These are phyloP conservation scores for Bufotes viridis DNA, from an alignment of 2,797 vertebrate species.

Conservation along the genomic window DNA sequence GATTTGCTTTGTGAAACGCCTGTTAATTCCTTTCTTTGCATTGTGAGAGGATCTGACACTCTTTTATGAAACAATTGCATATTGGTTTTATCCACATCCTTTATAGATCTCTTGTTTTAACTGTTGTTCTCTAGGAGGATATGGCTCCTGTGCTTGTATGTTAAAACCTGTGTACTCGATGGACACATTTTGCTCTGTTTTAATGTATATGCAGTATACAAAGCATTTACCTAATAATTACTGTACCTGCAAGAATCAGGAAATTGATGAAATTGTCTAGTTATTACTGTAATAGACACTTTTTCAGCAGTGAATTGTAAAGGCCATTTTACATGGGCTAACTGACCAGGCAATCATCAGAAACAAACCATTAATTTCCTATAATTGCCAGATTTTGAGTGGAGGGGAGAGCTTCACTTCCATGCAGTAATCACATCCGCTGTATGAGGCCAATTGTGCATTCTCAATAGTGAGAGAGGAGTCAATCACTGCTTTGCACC, in stretches of 20 bases:
- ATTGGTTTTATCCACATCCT: conserved; percentile 17
- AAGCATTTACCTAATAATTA: conserved; percentile 6
- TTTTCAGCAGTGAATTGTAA: background rate
- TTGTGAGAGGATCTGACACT: background rate
- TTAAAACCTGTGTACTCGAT: background rate
- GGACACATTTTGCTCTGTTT: conserved; percentile 8
- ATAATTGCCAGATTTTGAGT: too few species aligned
- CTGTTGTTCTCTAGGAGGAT: background rate
- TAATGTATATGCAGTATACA: conserved; percentile 2
- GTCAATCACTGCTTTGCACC: too few species aligned
- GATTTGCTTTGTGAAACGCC: conserved; percentile 41
- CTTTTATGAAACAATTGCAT: background rate
- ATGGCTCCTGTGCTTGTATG: background rate
- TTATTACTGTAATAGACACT: background rate
- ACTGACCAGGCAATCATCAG: too few species aligned
- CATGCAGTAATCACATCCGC: too few species aligned
- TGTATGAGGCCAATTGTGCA: too few species aligned
- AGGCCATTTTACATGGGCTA: too few species aligned
- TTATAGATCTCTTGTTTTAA: background rate
- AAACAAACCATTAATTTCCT: too few species aligned
- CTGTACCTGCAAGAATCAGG: background rate
- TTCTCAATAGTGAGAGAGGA: too few species aligned
- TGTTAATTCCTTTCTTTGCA: conserved; percentile 35
- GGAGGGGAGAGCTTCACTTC: too few species aligned
- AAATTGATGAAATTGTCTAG: background rate